phyloP scores from a whole-genome alignment of 2,888 invertebrate species.

The Trypoxylon attenuatum region DNA sequence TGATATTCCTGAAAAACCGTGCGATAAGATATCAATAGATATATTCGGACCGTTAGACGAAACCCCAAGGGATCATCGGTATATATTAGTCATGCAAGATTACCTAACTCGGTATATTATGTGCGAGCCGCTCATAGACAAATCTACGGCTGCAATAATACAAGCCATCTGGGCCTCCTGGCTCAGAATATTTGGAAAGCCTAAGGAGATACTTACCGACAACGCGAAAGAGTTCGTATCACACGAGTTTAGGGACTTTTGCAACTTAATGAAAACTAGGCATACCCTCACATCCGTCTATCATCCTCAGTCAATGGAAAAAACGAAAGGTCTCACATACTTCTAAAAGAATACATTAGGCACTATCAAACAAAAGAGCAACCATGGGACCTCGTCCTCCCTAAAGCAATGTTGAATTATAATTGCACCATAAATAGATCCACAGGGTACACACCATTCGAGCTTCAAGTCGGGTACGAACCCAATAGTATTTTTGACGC shows the following conservation, averaged over 20 bases:
- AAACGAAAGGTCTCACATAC: not conserved
- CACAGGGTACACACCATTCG: no score
- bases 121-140: not conserved
- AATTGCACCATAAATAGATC: not conserved
- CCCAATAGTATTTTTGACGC: no score
- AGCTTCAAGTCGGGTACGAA: no score
- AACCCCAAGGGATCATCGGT: no score
- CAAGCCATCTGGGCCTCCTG: not conserved
- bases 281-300: not conserved
- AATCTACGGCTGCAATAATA: not conserved
- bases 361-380: no score
- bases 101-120: not conserved
- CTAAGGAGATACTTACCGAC: not conserved
- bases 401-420: not conserved
- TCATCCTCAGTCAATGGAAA: not conserved
- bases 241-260: not conserved
- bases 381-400: not conserved
- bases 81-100: not conserved
- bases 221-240: not conserved
- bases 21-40: not conserved
- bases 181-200: not conserved
- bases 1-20: not conserved
- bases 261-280: not conserved
- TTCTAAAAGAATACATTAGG: not conserved
- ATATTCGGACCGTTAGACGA: not conserved